Evolutionary conservation across 1,140 invertebrate genomes (phyloP), one percentile per base, ranked within the genome.

Genomic region (Amphibalanus amphitrite): DNA sequence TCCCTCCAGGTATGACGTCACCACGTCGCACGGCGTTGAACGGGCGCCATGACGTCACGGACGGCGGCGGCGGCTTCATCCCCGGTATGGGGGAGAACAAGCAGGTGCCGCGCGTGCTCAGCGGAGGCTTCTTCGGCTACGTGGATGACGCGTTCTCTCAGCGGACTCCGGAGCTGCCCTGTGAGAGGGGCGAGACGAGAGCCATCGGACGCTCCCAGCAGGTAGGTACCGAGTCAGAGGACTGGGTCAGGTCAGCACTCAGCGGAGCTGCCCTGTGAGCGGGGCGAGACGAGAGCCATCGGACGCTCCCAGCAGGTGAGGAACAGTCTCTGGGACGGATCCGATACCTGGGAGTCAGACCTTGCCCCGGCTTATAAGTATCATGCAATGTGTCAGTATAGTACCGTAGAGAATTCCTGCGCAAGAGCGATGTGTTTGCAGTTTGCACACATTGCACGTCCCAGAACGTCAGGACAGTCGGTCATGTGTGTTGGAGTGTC

Each of bases 81-180:
- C 78, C 78, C 3, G 78, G 77, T 20, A 71, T 78, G 67, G 78
- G 78, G 0, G 74, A 75, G 15, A 75, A 78, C 71, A 77, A 75
- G 47, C 78, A 77, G 28, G 75, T 76, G 67, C 74, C 78, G 3
- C 68, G 78, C 13, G 74, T 75, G 25, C 68, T 78, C 28, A 76
- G 76, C n/a, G 78, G 75, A 15, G 76, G 78, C 28, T 77, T 80
- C 67, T 80, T 80, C 72, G 79, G 78, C 15, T 77, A 78, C 67
- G 77, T 79, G 15, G 76, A 77, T 0, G 79, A 79, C 70, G 78
- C 78, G 29, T 79, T 77, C 74, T 75, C 71, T 17, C 73, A 76
- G 72, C 78, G 78, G 69, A 75, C 76, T 17, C 76, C 77, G 20
- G 74, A 74, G 29, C 64, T 78, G 69, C 76, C 77, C 4, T 77